phyloP scores from a whole-genome alignment of 1,140 invertebrate species.

The Caenorhabditis remanei region DNA sequence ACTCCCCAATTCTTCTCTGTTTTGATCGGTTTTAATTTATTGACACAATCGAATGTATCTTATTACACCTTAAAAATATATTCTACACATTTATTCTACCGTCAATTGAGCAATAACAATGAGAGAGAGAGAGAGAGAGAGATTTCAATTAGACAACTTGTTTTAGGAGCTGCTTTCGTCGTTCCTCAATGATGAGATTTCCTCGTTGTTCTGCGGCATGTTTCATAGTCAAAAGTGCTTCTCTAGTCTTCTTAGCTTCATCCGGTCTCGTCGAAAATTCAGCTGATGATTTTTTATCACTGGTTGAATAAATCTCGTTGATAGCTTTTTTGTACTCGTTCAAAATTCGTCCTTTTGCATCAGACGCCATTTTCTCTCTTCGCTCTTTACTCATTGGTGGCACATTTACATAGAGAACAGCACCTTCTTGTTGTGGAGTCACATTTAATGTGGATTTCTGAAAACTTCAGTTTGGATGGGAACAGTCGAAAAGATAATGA shows the following conservation, averaged over 20 bases:
- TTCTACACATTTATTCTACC: background rate
- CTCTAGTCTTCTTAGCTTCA: constrained; percentile 58
- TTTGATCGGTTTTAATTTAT: constrained; percentile 52
- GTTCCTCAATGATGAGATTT: constrained; percentile 58
- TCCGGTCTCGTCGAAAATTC: constrained; percentile 62
- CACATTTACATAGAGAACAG: constrained; percentile 68
- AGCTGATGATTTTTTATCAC: constrained; percentile 63
- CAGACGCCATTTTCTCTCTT: constrained; percentile 67
- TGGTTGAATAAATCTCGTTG: constrained; percentile 68
- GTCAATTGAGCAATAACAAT: background rate
- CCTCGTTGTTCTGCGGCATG: constrained; percentile 64
- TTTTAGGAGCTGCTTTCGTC: constrained; percentile 63
- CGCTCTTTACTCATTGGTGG: constrained; percentile 73
- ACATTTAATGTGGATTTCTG: constrained; percentile 67
- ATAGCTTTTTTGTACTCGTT: constrained; percentile 72
- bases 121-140: background rate
- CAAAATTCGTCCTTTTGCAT: constrained; percentile 66
- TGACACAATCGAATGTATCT: constrained; percentile 48
- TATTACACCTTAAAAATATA: background rate
- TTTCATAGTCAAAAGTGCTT: constrained; percentile 63
- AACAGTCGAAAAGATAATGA: background rate
- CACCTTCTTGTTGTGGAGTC: constrained; percentile 75
- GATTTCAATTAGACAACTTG: constrained; percentile 66
- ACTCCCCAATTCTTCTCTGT: background rate
- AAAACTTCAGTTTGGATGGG: background rate